A percentile compares a stretch with the other conserved stretches of the same genome.
Conservation (phyloP, 2,113 vertebrate species). For the Myrmecobius fasciatus region DNA sequence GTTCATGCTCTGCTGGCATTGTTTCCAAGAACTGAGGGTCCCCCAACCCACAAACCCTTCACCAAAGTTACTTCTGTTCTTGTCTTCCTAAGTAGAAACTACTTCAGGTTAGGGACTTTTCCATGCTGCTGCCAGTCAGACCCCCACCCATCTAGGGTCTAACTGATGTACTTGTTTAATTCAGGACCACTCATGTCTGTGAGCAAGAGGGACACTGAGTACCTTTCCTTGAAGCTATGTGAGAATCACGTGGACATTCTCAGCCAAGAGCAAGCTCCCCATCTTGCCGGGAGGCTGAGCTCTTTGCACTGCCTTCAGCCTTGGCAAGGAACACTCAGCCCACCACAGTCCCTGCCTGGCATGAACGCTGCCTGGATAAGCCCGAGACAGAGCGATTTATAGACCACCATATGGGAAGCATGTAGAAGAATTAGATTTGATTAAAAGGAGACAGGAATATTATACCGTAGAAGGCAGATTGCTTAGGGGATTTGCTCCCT, state of each 20-base stretch:
- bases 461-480: background rate
- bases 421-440: conserved; percentile 72
- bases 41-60: background rate
- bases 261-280: no score
- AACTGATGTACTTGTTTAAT: background rate
- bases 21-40: background rate
- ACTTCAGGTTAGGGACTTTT: background rate
- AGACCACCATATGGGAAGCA: conserved; percentile 76
- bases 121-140: background rate
- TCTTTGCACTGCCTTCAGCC: conserved; percentile 65
- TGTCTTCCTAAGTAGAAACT: background rate
- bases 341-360: conserved; percentile 71
- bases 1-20: background rate
- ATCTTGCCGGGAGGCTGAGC: background rate
- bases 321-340: conserved; percentile 62
- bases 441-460: conserved; percentile 68
- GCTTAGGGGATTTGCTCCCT: conserved; percentile 8
- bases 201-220: background rate
- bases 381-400: conserved; percentile 72
- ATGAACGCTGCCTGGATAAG: conserved; percentile 73
- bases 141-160: background rate
- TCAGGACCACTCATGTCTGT: background rate
- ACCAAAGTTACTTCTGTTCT: background rate
- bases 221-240: background rate
- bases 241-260: background rate